Conservation (phyloP, 2,113 vertebrate genomes). For the Pimephales promelas region DNA sequence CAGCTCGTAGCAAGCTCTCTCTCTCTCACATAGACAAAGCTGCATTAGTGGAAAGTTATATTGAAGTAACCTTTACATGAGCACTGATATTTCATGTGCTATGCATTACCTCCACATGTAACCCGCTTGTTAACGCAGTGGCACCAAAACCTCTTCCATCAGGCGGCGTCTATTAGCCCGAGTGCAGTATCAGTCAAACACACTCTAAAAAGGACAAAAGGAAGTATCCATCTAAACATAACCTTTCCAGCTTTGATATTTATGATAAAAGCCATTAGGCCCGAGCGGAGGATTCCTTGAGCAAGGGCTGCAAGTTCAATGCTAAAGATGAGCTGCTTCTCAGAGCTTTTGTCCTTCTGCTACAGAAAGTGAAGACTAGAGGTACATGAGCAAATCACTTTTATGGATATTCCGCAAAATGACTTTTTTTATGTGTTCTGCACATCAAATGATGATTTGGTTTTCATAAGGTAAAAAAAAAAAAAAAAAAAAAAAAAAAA, state of each 20-base stretch:
- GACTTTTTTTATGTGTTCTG: background rate
- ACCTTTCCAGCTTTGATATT: slow-evolving; percentile 79
- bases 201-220: slow-evolving; percentile 71
- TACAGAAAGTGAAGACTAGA: background rate
- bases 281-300: slow-evolving; percentile 66
- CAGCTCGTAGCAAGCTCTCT: slow-evolving; percentile 58
- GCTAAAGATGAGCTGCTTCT: slow-evolving; percentile 61
- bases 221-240: slow-evolving; percentile 75
- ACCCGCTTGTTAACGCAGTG: slow-evolving; percentile 74
- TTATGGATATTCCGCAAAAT: background rate
- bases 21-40: slow-evolving; percentile 46
- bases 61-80: slow-evolving; percentile 79
- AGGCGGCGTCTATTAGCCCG: slow-evolving; percentile 57
- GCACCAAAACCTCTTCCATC: slow-evolving; percentile 71
- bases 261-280: slow-evolving; percentile 77
- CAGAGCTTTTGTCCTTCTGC: slow-evolving; percentile 46
- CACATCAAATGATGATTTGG: no score
- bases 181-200: slow-evolving; percentile 71
- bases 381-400: background rate
- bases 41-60: slow-evolving; percentile 67
- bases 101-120: slow-evolving; percentile 68
- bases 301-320: slow-evolving; percentile 74
- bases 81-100: slow-evolving; percentile 76
- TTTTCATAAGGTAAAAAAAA: slow-evolving; percentile 7
- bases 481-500: slow-evolving; percentile 1